phyloP scores from a whole-genome alignment of 1,140 invertebrate species.

The Drosophila kikkawai region DNA sequence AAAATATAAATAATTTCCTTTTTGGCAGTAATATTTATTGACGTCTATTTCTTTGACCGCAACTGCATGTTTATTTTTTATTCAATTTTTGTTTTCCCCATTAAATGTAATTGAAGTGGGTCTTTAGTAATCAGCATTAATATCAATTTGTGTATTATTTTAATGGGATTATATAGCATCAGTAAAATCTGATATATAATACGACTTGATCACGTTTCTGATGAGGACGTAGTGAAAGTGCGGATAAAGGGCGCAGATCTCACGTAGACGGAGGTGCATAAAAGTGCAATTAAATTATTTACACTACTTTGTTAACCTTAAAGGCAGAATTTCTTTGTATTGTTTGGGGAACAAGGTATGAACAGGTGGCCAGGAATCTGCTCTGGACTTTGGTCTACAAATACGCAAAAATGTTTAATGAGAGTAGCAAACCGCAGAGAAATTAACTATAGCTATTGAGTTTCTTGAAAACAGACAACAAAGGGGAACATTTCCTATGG shows the following conservation, averaged over 20 bases:
- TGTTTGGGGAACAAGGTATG: conserved; percentile 5
- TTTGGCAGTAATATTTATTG: not conserved
- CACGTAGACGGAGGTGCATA: conserved; percentile 46
- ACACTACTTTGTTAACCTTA: conserved; percentile 13
- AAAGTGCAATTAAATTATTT: conserved; percentile 41
- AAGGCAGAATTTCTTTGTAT: conserved; percentile 13
- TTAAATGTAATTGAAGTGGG: conserved; percentile 58
- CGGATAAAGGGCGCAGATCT: conserved; percentile 39
- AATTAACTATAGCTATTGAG: not conserved
- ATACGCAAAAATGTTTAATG: not conserved
- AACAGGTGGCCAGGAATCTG: conserved; percentile 18
- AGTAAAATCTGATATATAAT: not conserved
- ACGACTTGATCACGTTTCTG: conserved; percentile 30
- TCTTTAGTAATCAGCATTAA: conserved; percentile 44
- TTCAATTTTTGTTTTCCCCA: conserved; percentile 43
- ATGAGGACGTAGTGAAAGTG: conserved; percentile 35
- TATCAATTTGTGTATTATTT: conserved; percentile 42
- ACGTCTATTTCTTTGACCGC: not conserved
- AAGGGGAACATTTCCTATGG: not conserved
- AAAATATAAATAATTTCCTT: too few relatives aligned
- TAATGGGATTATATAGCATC: conserved; percentile 27
- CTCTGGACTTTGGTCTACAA: not conserved
- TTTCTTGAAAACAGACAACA: not conserved
- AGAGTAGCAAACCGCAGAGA: not conserved
- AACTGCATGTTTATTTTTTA: conserved; percentile 4